Percentiles rank a stretch among this genome's conserved stretches.
These are phyloP conservation scores for Sisyra terminalis DNA, from an alignment of 2,888 invertebrate species.

Conservation along the genomic window DNA sequence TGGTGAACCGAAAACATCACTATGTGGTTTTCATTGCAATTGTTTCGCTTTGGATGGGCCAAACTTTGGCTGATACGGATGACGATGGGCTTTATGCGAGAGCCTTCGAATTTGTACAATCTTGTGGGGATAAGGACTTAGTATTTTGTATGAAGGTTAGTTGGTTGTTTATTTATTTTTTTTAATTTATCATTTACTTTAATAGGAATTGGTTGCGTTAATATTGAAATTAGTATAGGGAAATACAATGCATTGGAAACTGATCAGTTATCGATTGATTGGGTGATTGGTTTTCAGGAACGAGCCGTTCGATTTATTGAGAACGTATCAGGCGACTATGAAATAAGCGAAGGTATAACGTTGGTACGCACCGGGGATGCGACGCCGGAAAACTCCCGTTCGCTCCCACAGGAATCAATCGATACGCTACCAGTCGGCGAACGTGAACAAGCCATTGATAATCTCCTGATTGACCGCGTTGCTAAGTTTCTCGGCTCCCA, in stretches of 20 bases:
- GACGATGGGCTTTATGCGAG: constrained; percentile 40
- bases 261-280: constrained; percentile 1
- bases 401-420: constrained; percentile 40
- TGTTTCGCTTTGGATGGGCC: constrained; percentile 16
- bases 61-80: constrained; percentile 24
- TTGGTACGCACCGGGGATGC: constrained; percentile 37
- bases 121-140: constrained; percentile 51
- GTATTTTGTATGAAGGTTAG: constrained; percentile 57
- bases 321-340: constrained; percentile 36
- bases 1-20: constrained; percentile 1
- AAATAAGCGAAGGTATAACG: constrained; percentile 44
- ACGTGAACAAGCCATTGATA: constrained; percentile 54
- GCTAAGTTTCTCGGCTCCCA: constrained; percentile 62
- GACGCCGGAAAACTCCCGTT: constrained; percentile 20
- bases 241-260: no score
- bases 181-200: background rate
- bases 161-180: constrained; percentile 4
- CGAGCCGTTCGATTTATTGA: constrained; percentile 54
- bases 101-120: constrained; percentile 50
- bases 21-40: constrained; percentile 24
- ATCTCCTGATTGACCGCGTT: constrained; percentile 55
- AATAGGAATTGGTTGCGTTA: no score
- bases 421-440: constrained; percentile 51
- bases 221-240: background rate
- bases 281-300: constrained; percentile 35